Base-by-base conservation (phyloP, 37 sponge, comb jelly and placozoan species). In the Chondrilla cf. caribensis region DNA sequence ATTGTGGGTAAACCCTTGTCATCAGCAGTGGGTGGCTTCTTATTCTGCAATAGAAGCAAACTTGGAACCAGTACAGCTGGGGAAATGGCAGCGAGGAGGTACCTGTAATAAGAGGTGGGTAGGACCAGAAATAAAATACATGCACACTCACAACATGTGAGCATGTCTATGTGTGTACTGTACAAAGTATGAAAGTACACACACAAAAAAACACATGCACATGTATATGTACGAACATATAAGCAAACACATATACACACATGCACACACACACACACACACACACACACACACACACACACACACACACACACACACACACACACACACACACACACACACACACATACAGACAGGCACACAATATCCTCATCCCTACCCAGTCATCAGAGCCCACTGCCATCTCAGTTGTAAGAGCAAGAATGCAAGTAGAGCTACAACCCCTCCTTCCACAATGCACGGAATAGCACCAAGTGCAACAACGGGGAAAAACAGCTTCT, bases 11-110 rank as follows among this genome's bases (percentile, higher is more conserved):
- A 90, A 37, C 92, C 83, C 76, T 14, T 73, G 76, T 73, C 76
- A 73, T 73, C 42, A 73, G 76, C 76, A 4, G 31, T 73, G 19
- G 76, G 41, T 2, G 76, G 76, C 55, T 85, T 75, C 24, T 58
- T 54, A 21, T 44, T 79, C 80, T 92, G 85, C 11, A 97, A 70
- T 11, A 31, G 60, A n/a, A 92, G 68, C 25, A 90, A 58, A 29
- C 77, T 84, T 0, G 95, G 95, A 4, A 97, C 89, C 31, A 97
- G 86, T 2, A 97, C 83, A 78, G 93, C 89, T 29, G 95, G 95
- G 33, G 95, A 92, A 51, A 97, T 88, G 37, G 98, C 95, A 58
- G 98, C 91, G 35, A 93, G 62, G 4, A 96, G 78, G 76, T 85
- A 95, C 62, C 95, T 91, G 44, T 5, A 54, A 39, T 36, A 58